Base-by-base conservation (phyloP, 2,888 invertebrate genomes). In the Campoplex nolae region DNA sequence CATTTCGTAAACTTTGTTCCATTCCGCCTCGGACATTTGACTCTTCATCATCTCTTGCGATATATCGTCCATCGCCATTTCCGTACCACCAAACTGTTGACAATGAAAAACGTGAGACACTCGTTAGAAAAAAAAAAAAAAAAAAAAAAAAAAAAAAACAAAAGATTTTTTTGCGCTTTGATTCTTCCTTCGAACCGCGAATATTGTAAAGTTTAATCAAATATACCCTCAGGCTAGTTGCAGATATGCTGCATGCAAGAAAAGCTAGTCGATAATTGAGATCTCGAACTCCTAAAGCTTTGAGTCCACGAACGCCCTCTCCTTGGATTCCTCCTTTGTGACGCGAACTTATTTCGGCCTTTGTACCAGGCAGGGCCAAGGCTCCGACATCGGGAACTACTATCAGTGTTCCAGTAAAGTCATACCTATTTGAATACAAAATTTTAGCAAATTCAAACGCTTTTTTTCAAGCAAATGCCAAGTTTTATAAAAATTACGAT, bases 1-100 rank as follows among this genome's bases (percentile, higher is more conserved):
- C 99, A 99, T 99, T 92, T 98, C 98, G 92, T 98, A 99, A 83
- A 99, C 97, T 95, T 98, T 98, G 92, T 98, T 97, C 98, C 99
- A 99, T 92, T 99, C 99, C 35, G 97, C 96, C 83, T 98, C 97
- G 0, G 98, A 97, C 98, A 99, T 99, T 94, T 98, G 98, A 90
- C 98, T 97, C 92, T 98, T 97, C 96, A 99, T 98, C 90, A 97
- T 97, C 92, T 99, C 98, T 0, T 98, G 97, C 0, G 98, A 98
- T 78, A 99, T 96, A 91, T 99, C 98, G 83, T 98, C 98, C 88
- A 98, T 96, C 0, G 97, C 96, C 92, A 98, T 94, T 90, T 98
- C 98, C 0, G 97, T 96, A 0, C 98, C 97, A 23, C 98, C 98
- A 94, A 99, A 98, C 94, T 96, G 89, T 16, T 6, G 28, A 48